Percentiles rank a stretch among this genome's conserved stretches.
These are phyloP conservation scores for Acrobasis repandana DNA, from an alignment of 2,888 invertebrate species.

Conservation along the genomic window DNA sequence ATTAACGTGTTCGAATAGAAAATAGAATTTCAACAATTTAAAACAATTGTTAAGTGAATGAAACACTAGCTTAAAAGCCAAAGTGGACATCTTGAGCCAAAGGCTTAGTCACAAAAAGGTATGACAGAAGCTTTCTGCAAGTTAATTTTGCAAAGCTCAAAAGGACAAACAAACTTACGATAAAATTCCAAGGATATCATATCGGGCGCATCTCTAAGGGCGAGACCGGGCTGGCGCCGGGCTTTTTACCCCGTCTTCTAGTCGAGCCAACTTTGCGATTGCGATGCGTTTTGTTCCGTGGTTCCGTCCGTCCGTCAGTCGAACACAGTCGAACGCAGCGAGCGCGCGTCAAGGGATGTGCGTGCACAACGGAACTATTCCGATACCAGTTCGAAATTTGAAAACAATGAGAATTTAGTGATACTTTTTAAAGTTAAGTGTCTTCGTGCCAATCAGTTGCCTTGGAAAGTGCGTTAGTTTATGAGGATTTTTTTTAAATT, in stretches of 20 bases:
- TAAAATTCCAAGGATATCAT: slow-evolving; percentile 53
- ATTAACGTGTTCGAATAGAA: background rate
- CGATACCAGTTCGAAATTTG: slow-evolving; percentile 30
- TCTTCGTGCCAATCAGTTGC: slow-evolving; percentile 61
- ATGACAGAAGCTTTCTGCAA: background rate
- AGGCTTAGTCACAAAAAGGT: background rate
- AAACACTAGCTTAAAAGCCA: background rate
- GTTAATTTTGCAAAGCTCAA: slow-evolving; percentile 2
- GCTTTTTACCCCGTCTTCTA: slow-evolving; percentile 71
- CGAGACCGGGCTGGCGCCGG: slow-evolving; percentile 79
- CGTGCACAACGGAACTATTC: slow-evolving; percentile 24
- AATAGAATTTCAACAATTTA: background rate
- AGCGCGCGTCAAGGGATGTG: slow-evolving; percentile 52
- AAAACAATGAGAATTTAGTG: slow-evolving; percentile 34
- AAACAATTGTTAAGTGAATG: background rate
- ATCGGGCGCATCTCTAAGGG: slow-evolving; percentile 75
- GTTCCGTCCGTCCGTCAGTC: slow-evolving; percentile 50
- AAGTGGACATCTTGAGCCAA: background rate
- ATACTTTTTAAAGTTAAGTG: slow-evolving; percentile 42
- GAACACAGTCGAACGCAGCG: slow-evolving; percentile 65
- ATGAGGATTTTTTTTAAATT: slow-evolving; percentile 45
- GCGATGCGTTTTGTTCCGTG: slow-evolving; percentile 45
- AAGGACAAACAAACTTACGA: slow-evolving; percentile 40
- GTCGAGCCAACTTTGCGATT: slow-evolving; percentile 46
- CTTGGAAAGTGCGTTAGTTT: slow-evolving; percentile 36